Percentiles rank a stretch among this genome's conserved stretches.
Evolutionary conservation across 2,888 invertebrate genomes (phyloP).

Genomic region (Drosophila stalkeri): DNA sequence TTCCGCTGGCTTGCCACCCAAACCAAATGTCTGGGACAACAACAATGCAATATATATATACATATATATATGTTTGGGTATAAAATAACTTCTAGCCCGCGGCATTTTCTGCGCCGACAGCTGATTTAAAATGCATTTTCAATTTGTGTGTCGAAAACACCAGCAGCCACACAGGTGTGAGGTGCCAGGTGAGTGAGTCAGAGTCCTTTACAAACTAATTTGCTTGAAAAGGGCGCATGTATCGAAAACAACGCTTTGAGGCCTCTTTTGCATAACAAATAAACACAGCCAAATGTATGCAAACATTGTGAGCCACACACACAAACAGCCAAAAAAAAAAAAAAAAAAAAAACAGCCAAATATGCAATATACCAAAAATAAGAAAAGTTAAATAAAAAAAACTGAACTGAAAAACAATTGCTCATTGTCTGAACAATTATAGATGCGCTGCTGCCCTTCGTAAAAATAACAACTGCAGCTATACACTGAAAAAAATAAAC

Average conservation of each 20-base stretch:
- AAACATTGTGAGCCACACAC: slow-evolving; percentile 59
- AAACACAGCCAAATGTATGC: slow-evolving; percentile 73
- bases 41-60: slow-evolving; percentile 35
- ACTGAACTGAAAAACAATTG: slow-evolving; percentile 73
- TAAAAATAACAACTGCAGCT: slow-evolving; percentile 20
- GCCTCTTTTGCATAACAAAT: slow-evolving; percentile 79
- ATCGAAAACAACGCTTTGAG: slow-evolving; percentile 76
- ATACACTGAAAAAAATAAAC: slow-evolving; percentile 2
- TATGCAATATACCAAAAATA: slow-evolving; percentile 26
- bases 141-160: slow-evolving; percentile 58
- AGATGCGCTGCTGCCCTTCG: slow-evolving; percentile 75
- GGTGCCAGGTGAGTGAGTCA: background rate
- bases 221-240: slow-evolving; percentile 63
- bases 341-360: slow-evolving; percentile 9
- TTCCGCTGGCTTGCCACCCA: slow-evolving; percentile 32
- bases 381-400: slow-evolving; percentile 21
- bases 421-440: slow-evolving; percentile 80
- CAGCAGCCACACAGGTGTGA: slow-evolving; percentile 11
- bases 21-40: slow-evolving; percentile 60
- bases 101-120: slow-evolving; percentile 54
- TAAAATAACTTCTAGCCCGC: slow-evolving; percentile 73
- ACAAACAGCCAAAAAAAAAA: slow-evolving; percentile 10
- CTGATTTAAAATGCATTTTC: slow-evolving; percentile 82
- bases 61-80: slow-evolving; percentile 14
- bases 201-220: slow-evolving; percentile 79